Evolutionary conservation across 2,113 vertebrate species (phyloP).

Genomic region (Macheiramphus alcinus): DNA sequence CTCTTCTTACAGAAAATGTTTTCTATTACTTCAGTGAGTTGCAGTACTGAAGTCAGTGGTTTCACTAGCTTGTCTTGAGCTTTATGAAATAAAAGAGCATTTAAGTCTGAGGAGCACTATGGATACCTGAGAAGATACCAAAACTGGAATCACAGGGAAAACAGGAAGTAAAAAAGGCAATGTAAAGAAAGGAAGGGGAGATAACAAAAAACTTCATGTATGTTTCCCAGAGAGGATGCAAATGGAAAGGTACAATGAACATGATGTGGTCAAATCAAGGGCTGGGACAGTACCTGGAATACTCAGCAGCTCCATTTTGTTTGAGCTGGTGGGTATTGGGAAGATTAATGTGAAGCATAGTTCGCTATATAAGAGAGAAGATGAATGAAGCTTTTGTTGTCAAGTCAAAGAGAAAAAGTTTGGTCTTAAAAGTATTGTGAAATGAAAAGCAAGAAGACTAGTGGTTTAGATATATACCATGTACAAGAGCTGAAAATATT

Average conservation of each 20-base stretch:
- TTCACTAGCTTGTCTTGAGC: not conserved
- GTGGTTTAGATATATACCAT: not conserved
- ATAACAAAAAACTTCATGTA: not conserved
- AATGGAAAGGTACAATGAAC: not conserved
- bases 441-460: not conserved
- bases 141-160: not conserved
- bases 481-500: not conserved
- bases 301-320: not conserved
- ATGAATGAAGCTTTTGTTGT: not conserved
- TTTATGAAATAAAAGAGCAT: not conserved
- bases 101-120: not conserved
- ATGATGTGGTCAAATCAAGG: not conserved
- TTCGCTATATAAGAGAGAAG: not conserved
- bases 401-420: not conserved
- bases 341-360: not conserved
- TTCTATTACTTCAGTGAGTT: not conserved
- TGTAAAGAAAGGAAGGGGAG: not conserved
- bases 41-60: not conserved
- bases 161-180: not conserved
- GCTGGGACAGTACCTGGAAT: not conserved
- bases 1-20: not conserved
- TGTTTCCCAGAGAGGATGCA: not conserved
- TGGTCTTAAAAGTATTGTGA: not conserved
- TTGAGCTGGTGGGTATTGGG: not conserved
- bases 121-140: not conserved